These are phyloP conservation scores for Colius striatus DNA, from an alignment of 2,113 vertebrate genomes.

Conservation along the genomic window DNA sequence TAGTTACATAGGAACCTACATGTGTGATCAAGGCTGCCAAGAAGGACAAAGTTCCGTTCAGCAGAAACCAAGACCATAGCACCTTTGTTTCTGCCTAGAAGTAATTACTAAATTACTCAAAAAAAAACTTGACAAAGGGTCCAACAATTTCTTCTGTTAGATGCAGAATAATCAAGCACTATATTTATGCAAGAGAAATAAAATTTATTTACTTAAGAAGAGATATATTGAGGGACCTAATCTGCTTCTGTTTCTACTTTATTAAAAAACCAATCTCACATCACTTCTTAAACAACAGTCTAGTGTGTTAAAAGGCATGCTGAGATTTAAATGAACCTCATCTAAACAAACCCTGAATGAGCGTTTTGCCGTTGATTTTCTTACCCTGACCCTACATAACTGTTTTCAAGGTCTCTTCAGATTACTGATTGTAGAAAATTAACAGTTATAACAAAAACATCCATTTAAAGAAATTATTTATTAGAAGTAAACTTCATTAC, in stretches of 20 bases:
- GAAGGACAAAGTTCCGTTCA: neutral
- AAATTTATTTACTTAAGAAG: neutral
- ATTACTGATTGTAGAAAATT: neutral
- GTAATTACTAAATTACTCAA: neutral
- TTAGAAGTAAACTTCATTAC: neutral
- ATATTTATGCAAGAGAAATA: neutral
- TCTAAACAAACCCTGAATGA: neutral
- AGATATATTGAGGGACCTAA: neutral
- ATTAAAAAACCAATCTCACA: neutral
- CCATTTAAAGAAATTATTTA: neutral
- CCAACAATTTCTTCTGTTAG: neutral
- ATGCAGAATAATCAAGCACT: neutral
- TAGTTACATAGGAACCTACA: neutral
- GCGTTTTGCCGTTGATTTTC: neutral
- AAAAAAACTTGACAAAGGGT: fast-evolving
- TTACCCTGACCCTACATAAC: neutral
- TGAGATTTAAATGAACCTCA: constrained; percentile 14
- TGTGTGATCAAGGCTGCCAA: neutral
- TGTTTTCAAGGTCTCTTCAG: neutral
- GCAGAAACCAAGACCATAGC: neutral
- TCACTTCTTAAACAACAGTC: neutral
- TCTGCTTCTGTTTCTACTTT: neutral
- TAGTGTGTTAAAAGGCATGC: neutral
- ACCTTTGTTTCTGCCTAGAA: neutral
- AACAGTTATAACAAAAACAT: neutral